Conservation (phyloP, 2,113 vertebrate species). For the Archocentrus centrarchus region DNA sequence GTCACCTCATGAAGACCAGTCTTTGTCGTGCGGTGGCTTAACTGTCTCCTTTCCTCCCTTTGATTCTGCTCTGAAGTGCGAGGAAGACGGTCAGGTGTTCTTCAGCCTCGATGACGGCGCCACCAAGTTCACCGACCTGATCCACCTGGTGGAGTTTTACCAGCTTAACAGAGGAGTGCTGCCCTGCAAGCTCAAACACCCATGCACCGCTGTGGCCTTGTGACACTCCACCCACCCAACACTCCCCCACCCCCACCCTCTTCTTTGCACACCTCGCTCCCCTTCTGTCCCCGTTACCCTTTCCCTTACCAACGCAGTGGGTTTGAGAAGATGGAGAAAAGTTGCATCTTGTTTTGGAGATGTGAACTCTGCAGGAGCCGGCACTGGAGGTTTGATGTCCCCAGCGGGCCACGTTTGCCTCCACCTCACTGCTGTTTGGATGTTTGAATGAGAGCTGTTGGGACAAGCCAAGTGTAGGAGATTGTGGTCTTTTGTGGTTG, state of each 20-base stretch:
- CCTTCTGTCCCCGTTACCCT: not conserved
- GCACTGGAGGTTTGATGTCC: not conserved
- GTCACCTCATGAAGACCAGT: not conserved
- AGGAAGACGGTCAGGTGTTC: slow-evolving; percentile 96
- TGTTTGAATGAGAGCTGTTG: slow-evolving; percentile 7
- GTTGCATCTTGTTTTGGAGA: slow-evolving; percentile 38
- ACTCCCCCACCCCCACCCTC: not conserved
- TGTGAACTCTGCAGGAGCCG: slow-evolving; percentile 10
- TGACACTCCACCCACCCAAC: slow-evolving; percentile 80
- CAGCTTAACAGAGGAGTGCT: slow-evolving; percentile 98
- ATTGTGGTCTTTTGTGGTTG: slow-evolving; percentile 18
- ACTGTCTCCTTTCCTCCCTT: slow-evolving; percentile 18
- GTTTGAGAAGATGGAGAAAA: slow-evolving; percentile 41
- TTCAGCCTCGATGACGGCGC: slow-evolving; percentile 96
- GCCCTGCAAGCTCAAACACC: slow-evolving; percentile 98
- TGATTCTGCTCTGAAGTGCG: slow-evolving; percentile 80
- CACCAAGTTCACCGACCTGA: slow-evolving; percentile 98
- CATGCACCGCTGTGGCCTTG: slow-evolving; percentile 97
- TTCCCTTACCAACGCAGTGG: slow-evolving; percentile 19
- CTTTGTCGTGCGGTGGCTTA: not conserved
- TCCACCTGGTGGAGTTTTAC: slow-evolving; percentile 99
- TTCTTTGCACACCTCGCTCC: slow-evolving; percentile 66
- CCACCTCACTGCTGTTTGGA: slow-evolving; percentile 41
- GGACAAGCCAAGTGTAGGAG: not conserved
- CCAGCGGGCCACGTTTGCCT: slow-evolving; percentile 13